These are phyloP conservation scores for Leptopilina clavipes DNA, from an alignment of 1,140 invertebrate genomes.

Conservation along the genomic window DNA sequence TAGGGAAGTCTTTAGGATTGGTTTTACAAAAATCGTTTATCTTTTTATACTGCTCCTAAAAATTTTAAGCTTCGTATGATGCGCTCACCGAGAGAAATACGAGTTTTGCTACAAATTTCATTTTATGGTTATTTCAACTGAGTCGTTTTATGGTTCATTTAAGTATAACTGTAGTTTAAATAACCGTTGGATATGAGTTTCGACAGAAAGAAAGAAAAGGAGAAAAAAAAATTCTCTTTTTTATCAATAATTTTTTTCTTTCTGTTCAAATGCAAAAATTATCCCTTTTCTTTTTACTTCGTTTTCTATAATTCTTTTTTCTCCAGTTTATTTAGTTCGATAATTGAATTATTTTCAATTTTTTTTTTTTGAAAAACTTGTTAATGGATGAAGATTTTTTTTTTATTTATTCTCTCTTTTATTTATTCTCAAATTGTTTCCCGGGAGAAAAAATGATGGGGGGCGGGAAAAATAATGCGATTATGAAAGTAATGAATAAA, in stretches of 20 bases:
- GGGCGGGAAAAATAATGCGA: neutral
- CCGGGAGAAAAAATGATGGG: too few species aligned
- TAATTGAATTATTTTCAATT: too few species aligned
- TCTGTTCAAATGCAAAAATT: neutral
- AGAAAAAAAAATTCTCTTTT: neutral
- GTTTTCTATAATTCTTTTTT: too few species aligned
- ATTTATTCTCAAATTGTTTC: too few species aligned
- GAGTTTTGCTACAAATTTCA: slow-evolving; percentile 18
- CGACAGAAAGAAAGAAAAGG: neutral
- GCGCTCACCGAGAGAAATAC: slow-evolving; percentile 11
- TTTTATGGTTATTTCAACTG: slow-evolving; percentile 30
- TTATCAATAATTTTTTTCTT: neutral
- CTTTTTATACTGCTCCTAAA: slow-evolving; percentile 15
- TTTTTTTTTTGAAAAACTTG: too few species aligned
- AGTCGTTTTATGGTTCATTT: slow-evolving; percentile 25
- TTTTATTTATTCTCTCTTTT: too few species aligned
- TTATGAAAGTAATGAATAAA: neutral
- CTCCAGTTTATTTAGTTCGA: too few species aligned
- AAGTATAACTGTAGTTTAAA: slow-evolving; percentile 17
- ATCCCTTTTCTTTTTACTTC: neutral
- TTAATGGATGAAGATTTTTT: too few species aligned
- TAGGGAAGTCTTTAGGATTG: slow-evolving; percentile 22
- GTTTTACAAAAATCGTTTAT: slow-evolving; percentile 21
- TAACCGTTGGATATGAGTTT: neutral
- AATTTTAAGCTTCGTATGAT: slow-evolving; percentile 26